These are phyloP conservation scores for Drosophila azteca DNA, from an alignment of 1,140 invertebrate genomes.

Conservation along the genomic window DNA sequence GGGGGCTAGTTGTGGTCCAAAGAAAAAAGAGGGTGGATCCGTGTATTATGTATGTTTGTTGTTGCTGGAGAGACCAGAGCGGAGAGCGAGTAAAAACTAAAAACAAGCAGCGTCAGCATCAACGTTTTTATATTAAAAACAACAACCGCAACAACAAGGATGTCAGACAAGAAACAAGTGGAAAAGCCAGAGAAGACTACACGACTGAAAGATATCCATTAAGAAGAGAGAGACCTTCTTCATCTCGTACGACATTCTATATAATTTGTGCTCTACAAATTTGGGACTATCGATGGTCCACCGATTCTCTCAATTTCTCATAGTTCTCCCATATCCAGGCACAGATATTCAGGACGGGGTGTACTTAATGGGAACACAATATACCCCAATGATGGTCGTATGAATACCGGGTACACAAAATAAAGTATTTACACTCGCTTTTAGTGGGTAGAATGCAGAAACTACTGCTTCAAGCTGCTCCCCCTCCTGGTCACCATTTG, in stretches of 20 bases:
- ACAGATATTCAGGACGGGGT: too few relatives aligned
- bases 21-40: neutral
- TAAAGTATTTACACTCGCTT: conserved; percentile 67
- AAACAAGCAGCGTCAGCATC: conserved; percentile 79
- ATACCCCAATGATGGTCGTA: too few relatives aligned
- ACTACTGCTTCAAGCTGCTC: neutral
- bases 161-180: conserved; percentile 22
- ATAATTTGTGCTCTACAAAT: too few relatives aligned
- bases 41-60: conserved; percentile 50
- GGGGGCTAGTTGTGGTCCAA: neutral
- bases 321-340: too few relatives aligned
- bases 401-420: conserved; percentile 23
- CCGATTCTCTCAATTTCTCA: too few relatives aligned
- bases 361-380: too few relatives aligned
- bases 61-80: conserved; percentile 45
- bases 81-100: conserved; percentile 66
- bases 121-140: conserved; percentile 80
- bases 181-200: too few relatives aligned
- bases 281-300: too few relatives aligned
- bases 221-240: too few relatives aligned
- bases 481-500: neutral
- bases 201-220: too few relatives aligned
- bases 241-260: too few relatives aligned
- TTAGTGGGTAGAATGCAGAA: conserved; percentile 29
- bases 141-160: conserved; percentile 56